Percentiles rank a stretch among this genome's conserved stretches.
Evolutionary conservation across 2,888 invertebrate species (phyloP).

Genomic region (Apoda limacodes): DNA sequence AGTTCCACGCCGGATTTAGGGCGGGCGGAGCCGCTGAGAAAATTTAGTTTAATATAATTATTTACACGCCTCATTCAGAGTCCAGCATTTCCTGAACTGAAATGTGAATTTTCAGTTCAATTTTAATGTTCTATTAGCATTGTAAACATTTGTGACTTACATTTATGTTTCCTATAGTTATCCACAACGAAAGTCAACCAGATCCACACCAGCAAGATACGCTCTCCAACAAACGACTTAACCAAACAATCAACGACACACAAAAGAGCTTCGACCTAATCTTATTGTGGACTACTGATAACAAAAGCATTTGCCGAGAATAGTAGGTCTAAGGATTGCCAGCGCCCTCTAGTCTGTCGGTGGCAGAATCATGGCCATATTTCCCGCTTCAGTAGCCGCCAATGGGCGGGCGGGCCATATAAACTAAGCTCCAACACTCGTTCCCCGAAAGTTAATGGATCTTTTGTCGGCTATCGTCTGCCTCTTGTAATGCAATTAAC

Average conservation of each 20-base stretch:
- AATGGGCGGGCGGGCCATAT: slow-evolving; percentile 35
- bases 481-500: slow-evolving; percentile 69
- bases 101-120: too few relatives aligned
- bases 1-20: too few relatives aligned
- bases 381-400: slow-evolving; percentile 50
- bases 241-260: slow-evolving; percentile 43
- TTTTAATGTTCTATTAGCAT: too few relatives aligned
- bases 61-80: too few relatives aligned
- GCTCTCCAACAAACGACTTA: slow-evolving; percentile 44
- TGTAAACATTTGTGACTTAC: too few relatives aligned
- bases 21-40: too few relatives aligned
- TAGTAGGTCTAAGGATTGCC: slow-evolving; percentile 28
- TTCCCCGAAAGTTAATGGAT: slow-evolving; percentile 60
- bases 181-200: slow-evolving; percentile 15
- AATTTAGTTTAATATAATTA: too few relatives aligned
- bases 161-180: background rate
- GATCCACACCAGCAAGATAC: slow-evolving; percentile 17
- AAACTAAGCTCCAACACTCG: slow-evolving; percentile 42
- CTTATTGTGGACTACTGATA: slow-evolving; percentile 43
- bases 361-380: slow-evolving; percentile 56
- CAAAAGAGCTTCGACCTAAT: slow-evolving; percentile 54
- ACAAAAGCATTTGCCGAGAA: slow-evolving; percentile 34
- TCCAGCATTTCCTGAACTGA: too few relatives aligned
- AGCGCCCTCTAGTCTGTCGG: slow-evolving; percentile 46
- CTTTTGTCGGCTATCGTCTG: slow-evolving; percentile 53